These are phyloP conservation scores for Caracal caracal DNA, from an alignment of 2,113 vertebrate species.

Conservation along the genomic window DNA sequence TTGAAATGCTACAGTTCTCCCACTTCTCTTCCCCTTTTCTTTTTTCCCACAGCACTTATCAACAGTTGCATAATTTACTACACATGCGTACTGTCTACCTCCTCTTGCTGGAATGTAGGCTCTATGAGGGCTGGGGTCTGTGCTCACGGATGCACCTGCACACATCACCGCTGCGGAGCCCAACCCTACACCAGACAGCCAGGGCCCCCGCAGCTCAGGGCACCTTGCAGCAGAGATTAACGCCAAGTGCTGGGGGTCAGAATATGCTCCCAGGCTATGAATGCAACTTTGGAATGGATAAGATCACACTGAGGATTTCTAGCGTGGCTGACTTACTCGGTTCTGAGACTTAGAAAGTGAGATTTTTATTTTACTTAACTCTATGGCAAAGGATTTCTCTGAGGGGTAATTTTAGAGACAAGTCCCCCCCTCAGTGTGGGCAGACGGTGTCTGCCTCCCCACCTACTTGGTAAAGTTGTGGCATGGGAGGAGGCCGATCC, in stretches of 20 bases:
- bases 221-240: neutral
- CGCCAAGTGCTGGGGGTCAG: neutral
- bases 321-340: neutral
- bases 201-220: neutral
- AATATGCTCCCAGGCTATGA: neutral
- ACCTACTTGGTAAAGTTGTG: neutral
- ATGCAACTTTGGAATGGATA: neutral
- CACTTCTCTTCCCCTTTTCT: neutral
- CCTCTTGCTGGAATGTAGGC: neutral
- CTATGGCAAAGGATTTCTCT: neutral
- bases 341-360: neutral
- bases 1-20: neutral
- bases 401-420: neutral
- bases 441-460: neutral
- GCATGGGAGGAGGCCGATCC: neutral
- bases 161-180: too few species aligned
- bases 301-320: neutral
- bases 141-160: too few species aligned
- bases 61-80: neutral
- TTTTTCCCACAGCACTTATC: neutral
- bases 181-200: neutral
- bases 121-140: neutral
- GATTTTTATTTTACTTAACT: neutral
- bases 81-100: rapidly evolving
- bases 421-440: neutral